Conservation (phyloP, 2,797 vertebrate genomes). For the Bradypus variegatus region DNA sequence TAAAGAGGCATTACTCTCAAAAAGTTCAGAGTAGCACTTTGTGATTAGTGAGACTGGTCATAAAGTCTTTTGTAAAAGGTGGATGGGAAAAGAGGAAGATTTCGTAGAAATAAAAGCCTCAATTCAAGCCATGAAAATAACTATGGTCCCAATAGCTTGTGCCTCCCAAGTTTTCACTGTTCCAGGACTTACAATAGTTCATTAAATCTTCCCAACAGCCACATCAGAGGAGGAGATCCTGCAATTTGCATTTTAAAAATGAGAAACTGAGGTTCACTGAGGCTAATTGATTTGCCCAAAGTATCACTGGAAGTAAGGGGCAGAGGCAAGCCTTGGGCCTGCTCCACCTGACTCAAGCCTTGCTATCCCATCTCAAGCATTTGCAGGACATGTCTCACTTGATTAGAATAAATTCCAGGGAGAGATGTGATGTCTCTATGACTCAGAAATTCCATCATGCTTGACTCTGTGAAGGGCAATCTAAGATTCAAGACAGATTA, state of each 20-base stretch:
- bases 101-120: not conserved
- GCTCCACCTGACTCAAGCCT: not conserved
- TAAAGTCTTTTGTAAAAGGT: not conserved
- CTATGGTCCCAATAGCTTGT: accelerated
- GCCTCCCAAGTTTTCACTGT: not conserved
- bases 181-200: no score
- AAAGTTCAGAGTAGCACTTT: not conserved
- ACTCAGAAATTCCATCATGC: not conserved
- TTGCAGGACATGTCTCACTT: not conserved
- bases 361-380: accelerated
- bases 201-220: no score
- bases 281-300: not conserved
- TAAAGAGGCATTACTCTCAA: not conserved
- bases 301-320: not conserved
- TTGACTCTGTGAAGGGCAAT: accelerated
- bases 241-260: not conserved
- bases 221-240: not conserved
- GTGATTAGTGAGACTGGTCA: not conserved
- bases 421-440: not conserved
- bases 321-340: not conserved
- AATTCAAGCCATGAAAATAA: not conserved
- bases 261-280: not conserved
- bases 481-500: not conserved
- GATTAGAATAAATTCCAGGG: not conserved
- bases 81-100: not conserved